These are phyloP conservation scores for Loxodonta africana DNA, from an alignment of 2,113 vertebrate genomes.

Conservation along the genomic window DNA sequence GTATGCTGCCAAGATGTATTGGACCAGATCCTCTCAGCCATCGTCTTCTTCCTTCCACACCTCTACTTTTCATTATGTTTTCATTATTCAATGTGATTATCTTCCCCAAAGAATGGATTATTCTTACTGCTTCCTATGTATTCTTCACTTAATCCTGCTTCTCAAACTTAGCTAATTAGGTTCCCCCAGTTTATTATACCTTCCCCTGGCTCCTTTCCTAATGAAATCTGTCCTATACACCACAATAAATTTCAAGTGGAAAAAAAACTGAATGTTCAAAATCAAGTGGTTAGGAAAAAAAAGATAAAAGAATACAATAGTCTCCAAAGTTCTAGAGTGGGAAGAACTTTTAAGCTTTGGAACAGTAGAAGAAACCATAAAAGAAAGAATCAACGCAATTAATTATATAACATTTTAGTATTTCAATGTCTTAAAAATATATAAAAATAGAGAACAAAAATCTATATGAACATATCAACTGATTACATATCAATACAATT, in stretches of 20 bases:
- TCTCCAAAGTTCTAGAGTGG: not conserved
- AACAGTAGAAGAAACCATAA: not conserved
- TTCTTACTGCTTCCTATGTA: not conserved
- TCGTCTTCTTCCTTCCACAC: not conserved
- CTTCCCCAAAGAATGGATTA: not conserved
- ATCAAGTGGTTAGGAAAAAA: not conserved
- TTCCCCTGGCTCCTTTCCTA: not conserved
- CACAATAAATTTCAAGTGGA: not conserved
- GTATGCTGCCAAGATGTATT: not conserved
- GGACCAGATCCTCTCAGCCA: not conserved
- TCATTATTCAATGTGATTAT: not conserved
- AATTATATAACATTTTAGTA: not conserved
- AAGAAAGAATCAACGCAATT: not conserved
- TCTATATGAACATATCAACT: not conserved
- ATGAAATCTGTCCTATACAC: not conserved
- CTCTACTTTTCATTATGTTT: not conserved
- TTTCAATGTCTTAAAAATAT: constrained; percentile 31
- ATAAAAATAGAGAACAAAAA: constrained; percentile 7
- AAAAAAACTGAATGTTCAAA: not conserved
- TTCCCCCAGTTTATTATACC: not conserved
- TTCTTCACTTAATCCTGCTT: not conserved
- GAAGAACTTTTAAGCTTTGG: not conserved
- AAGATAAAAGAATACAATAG: not conserved
- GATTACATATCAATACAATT: not conserved
- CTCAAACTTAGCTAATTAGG: not conserved